phyloP scores from a whole-genome alignment of 2,113 vertebrate species.

The Plestiodon gilberti region DNA sequence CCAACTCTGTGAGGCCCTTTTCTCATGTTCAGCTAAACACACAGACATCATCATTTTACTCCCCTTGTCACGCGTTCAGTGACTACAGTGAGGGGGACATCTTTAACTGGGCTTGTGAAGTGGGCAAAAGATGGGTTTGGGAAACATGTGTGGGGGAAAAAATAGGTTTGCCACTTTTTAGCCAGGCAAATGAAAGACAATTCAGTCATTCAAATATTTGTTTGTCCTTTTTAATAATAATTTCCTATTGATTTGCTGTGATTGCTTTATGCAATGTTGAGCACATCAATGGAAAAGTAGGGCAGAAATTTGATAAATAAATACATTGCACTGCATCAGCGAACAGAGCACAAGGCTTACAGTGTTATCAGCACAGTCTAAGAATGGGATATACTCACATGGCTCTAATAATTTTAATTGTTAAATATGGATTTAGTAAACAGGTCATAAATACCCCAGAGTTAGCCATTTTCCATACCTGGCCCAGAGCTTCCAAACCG shows the following conservation, averaged over 20 bases:
- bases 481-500: background rate
- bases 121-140: background rate
- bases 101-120: background rate
- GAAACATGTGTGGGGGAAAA: background rate
- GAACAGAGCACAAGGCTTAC: too few relatives aligned
- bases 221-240: background rate
- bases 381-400: background rate
- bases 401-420: background rate
- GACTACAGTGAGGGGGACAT: too few relatives aligned
- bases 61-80: too few relatives aligned
- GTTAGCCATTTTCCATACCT: background rate
- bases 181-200: too few relatives aligned
- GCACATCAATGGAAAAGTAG: background rate
- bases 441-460: background rate
- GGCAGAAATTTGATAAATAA: background rate
- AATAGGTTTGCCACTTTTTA: too few relatives aligned
- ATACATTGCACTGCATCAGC: background rate
- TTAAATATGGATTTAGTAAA: background rate
- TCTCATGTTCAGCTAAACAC: too few relatives aligned
- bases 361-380: background rate
- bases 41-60: too few relatives aligned
- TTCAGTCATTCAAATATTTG: background rate
- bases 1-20: too few relatives aligned
- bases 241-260: background rate
- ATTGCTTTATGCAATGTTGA: background rate